Percentiles rank a stretch among this genome's conserved stretches.
phyloP scores from a whole-genome alignment of 2,113 vertebrate genomes.

The Periophthalmus modestus region DNA sequence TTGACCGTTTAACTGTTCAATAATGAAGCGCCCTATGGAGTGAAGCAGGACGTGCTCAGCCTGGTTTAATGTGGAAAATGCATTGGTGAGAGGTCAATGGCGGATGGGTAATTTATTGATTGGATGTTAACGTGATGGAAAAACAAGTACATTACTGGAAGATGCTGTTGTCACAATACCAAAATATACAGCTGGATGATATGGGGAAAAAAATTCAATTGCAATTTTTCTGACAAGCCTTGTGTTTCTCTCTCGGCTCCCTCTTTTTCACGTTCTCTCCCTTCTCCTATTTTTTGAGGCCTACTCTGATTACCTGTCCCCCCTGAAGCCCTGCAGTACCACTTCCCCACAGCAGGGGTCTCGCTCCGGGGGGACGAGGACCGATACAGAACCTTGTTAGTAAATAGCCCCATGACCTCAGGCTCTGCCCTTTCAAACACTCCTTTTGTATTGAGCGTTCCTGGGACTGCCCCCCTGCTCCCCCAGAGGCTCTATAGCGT shows the following conservation, averaged over 20 bases:
- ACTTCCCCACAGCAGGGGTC: constrained; percentile 60
- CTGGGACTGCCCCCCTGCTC: constrained; percentile 53
- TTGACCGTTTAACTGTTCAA: constrained; percentile 72
- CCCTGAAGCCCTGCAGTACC: constrained; percentile 56
- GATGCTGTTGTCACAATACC: background rate
- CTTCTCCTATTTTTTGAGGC: constrained; percentile 50
- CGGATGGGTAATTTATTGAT: background rate
- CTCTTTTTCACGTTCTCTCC: background rate
- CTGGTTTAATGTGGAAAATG: constrained; percentile 15
- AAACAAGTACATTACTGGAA: background rate
- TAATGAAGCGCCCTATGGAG: constrained; percentile 65
- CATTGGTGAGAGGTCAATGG: background rate
- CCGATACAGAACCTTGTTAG: constrained; percentile 72
- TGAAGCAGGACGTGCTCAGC: constrained; percentile 9
- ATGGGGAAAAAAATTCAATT: too few relatives aligned
- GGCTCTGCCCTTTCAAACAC: constrained; percentile 57
- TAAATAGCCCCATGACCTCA: constrained; percentile 70
- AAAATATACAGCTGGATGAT: too few relatives aligned
- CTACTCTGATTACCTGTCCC: constrained; percentile 63
- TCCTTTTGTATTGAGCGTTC: constrained; percentile 47
- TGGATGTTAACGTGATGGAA: background rate
- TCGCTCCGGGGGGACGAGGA: constrained; percentile 62
- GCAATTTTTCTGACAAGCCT: too few relatives aligned
- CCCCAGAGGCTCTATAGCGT: constrained; percentile 56
- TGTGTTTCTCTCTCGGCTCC: background rate